Conservation (phyloP, 2,888 invertebrate genomes). For the Dynastes tityus region DNA sequence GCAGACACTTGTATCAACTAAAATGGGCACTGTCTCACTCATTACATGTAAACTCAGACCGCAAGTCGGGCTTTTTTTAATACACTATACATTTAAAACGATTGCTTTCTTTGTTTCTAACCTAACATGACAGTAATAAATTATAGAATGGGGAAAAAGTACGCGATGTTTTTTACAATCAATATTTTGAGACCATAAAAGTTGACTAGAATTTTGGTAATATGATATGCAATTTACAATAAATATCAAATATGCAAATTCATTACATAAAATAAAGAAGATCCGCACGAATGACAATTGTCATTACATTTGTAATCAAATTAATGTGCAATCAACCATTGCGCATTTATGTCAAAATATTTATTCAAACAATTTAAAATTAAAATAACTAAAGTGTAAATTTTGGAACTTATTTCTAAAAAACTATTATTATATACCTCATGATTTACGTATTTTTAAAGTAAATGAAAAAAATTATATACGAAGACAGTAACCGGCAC, state of each 20-base stretch:
- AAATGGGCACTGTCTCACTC: slow-evolving; percentile 68
- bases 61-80: slow-evolving; percentile 27
- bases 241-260: slow-evolving; percentile 48
- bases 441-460: too few relatives aligned
- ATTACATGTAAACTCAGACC: slow-evolving; percentile 49
- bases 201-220: slow-evolving; percentile 50
- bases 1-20: slow-evolving; percentile 65
- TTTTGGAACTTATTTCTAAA: not conserved
- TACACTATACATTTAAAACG: slow-evolving; percentile 48
- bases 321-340: slow-evolving; percentile 46
- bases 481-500: not conserved
- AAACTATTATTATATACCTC: too few relatives aligned
- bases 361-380: slow-evolving; percentile 24
- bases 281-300: slow-evolving; percentile 56
- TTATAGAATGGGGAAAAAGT: slow-evolving; percentile 5
- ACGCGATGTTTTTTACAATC: slow-evolving; percentile 17
- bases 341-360: slow-evolving; percentile 40
- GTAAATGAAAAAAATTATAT: not conserved
- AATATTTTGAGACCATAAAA: slow-evolving; percentile 37
- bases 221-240: slow-evolving; percentile 17
- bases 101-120: slow-evolving; percentile 54
- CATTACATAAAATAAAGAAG: slow-evolving; percentile 54
- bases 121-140: slow-evolving; percentile 52
- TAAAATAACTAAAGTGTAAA: slow-evolving; percentile 28
- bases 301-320: slow-evolving; percentile 59